phyloP scores from a whole-genome alignment of 2,888 invertebrate species.

The Troides helena region DNA sequence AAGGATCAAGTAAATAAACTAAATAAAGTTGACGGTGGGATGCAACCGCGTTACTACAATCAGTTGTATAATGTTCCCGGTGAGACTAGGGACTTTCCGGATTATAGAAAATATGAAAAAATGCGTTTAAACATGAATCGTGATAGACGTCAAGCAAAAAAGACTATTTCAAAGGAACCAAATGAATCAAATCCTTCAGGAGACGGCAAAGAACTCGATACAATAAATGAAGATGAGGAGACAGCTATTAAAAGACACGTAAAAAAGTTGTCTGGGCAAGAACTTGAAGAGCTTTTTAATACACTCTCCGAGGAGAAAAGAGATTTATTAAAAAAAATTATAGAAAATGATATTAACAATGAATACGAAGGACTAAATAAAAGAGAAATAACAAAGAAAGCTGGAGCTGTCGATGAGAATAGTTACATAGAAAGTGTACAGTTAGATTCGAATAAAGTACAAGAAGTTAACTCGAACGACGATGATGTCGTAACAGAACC shows the following conservation, averaged over 20 bases:
- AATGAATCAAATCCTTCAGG: slow-evolving; percentile 24
- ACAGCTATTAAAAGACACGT: slow-evolving; percentile 64
- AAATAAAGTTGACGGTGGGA: slow-evolving; percentile 37
- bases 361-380: slow-evolving; percentile 49
- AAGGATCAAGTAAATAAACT: slow-evolving; percentile 39
- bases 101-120: slow-evolving; percentile 44
- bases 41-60: slow-evolving; percentile 43
- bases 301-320: slow-evolving; percentile 67
- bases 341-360: slow-evolving; percentile 35
- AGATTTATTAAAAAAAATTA: slow-evolving; percentile 62
- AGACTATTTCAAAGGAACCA: slow-evolving; percentile 26
- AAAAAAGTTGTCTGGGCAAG: slow-evolving; percentile 60
- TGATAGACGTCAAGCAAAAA: slow-evolving; percentile 49
- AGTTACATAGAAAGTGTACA: slow-evolving; percentile 55
- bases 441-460: slow-evolving; percentile 59
- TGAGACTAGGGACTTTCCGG: slow-evolving; percentile 43
- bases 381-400: slow-evolving; percentile 73
- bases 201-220: slow-evolving; percentile 34
- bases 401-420: slow-evolving; percentile 63
- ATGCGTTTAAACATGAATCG: slow-evolving; percentile 43
- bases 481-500: slow-evolving; percentile 45
- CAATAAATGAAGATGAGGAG: slow-evolving; percentile 56
- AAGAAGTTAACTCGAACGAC: slow-evolving; percentile 45
- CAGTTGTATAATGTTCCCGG: slow-evolving; percentile 47
- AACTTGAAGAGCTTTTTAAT: slow-evolving; percentile 63